A percentile compares a stretch with the other conserved stretches of the same genome.
Conservation (phyloP, 2,797 vertebrate species). For the Chrosomus eos region DNA sequence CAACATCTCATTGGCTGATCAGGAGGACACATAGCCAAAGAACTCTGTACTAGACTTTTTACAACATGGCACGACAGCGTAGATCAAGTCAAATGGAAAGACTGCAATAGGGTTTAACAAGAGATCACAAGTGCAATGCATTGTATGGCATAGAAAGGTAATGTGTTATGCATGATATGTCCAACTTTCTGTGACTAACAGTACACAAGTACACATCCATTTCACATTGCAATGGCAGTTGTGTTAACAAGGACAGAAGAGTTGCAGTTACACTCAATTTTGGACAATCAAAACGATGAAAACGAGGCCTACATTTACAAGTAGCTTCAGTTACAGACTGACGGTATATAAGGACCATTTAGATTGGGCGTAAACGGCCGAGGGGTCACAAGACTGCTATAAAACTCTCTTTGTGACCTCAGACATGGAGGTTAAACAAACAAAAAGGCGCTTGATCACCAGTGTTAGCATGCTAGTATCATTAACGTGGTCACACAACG, state of each 20-base stretch:
- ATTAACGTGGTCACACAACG: slow-evolving; percentile 3
- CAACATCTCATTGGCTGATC: slow-evolving; percentile 69
- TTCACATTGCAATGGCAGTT: not conserved
- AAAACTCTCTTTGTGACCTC: not conserved
- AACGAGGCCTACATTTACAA: not conserved
- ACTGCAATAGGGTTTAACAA: not conserved
- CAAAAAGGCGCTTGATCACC: slow-evolving; percentile 25
- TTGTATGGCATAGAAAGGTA: not conserved
- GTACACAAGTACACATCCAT: not conserved
- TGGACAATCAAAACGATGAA: not conserved
- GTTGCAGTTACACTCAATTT: not conserved
- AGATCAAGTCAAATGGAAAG: not conserved
- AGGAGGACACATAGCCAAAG: slow-evolving; percentile 42
- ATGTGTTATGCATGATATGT: not conserved
- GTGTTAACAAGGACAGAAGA: not conserved
- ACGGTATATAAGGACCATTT: slow-evolving; percentile 5
- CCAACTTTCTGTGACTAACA: not conserved
- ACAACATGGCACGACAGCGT: slow-evolving; percentile 10
- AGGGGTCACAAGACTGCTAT: not conserved
- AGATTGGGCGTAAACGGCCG: not conserved
- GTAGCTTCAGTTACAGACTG: not conserved
- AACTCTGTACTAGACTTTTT: slow-evolving; percentile 40
- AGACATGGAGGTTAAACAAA: slow-evolving; percentile 1
- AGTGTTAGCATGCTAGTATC: slow-evolving; percentile 43
- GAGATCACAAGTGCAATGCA: slow-evolving; percentile 13